phyloP scores from a whole-genome alignment of 2,113 vertebrate species.

The Uria aalge region DNA sequence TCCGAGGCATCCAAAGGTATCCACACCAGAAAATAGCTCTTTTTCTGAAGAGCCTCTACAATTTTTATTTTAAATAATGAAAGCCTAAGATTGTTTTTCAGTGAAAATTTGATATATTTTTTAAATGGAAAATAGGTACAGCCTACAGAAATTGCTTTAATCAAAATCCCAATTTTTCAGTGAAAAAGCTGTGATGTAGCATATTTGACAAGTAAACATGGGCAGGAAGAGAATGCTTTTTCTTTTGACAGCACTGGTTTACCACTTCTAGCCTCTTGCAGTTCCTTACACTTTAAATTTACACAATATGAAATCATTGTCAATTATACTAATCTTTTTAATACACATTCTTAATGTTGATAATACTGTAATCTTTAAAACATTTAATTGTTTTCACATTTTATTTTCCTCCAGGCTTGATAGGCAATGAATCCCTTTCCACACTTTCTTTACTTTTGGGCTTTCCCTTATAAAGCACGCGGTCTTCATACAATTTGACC shows the following conservation, averaged over 20 bases:
- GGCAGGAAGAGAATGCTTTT: background rate
- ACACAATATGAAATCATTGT: background rate
- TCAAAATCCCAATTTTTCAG: background rate
- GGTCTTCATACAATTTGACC: background rate
- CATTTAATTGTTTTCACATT: conserved; percentile 13
- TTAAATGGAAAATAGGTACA: background rate
- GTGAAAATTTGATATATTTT: background rate
- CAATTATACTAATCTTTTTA: background rate
- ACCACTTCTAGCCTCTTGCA: background rate
- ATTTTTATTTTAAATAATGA: background rate
- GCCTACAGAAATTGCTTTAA: background rate
- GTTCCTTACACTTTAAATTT: background rate
- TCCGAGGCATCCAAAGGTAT: background rate
- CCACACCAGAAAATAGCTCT: background rate
- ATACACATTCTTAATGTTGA: background rate
- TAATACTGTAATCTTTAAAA: background rate
- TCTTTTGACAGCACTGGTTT: background rate
- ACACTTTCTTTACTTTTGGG: background rate
- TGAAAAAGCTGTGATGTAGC: background rate
- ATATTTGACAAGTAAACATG: background rate
- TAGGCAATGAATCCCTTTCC: background rate
- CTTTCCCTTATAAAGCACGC: background rate
- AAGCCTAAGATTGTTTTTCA: background rate
- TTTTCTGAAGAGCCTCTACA: background rate
- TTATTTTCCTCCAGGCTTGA: background rate